Base-by-base conservation (phyloP, 2,888 invertebrate genomes). In the Drosophila greeni region DNA sequence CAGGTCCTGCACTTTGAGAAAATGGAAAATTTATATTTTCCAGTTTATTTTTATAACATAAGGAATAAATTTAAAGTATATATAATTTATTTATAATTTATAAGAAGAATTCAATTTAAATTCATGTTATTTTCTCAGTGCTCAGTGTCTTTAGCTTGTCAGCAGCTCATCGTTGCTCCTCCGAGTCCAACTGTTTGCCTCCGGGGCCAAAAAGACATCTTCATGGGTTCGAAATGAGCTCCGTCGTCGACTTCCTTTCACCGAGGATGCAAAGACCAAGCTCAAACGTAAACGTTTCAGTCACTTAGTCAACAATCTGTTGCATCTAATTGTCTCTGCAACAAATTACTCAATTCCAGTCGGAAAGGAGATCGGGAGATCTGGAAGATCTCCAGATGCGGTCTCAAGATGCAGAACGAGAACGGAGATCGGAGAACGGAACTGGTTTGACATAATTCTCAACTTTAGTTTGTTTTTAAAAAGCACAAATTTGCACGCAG, bases 371-470 rank as follows among this genome's bases (percentile, higher is more conserved):
- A 53, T 57, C 34, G 39, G 36, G 43, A 57, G 39, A 39, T 39
- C 66, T 51, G 59, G 55, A 56, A 57, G 69, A 66, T 74, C 48
- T 74, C 48, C 52, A 51, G 60, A 66, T 68, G 45, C 39, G 34
- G 26, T 49, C 33, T 33, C n/a, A 37, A 74, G 49, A 36, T 43
- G 33, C 31, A 57, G 54, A 58, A 58, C 58, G 18, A 54, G 24
- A 47, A 34, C 29, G n/a, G 24, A 26, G 29, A 26, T 36, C 36
- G 49, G 40, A n/a, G 39, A 56, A 43, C 49, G 53, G 66, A 78
- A 76, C 82, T 73, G 82, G 77, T 81, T 81, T 76, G 83, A 81
- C 83, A 81, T 81, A 82, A 82, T 82, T 78, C 76, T 78, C 83
- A 76, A 72, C 73, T 78, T 73, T 70, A 78, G 81, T 82, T 82